Evolutionary conservation across 2,797 vertebrate species (phyloP).

Genomic region (Liparis tanakae): DNA sequence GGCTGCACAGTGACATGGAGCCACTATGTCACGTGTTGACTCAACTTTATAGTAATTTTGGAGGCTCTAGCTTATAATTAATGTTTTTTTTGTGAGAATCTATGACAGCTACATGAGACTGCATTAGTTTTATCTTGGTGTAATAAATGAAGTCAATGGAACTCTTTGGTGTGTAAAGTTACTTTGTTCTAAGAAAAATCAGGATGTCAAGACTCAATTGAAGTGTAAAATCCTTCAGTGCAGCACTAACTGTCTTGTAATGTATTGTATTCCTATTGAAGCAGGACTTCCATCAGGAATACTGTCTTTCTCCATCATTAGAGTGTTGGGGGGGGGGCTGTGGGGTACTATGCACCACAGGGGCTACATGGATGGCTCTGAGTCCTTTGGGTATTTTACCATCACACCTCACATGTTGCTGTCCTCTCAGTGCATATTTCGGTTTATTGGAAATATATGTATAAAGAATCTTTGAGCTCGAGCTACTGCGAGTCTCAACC

Average conservation of each 20-base stretch:
- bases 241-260: conserved; percentile 7
- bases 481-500: not conserved
- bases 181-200: conserved; percentile 19
- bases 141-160: not conserved
- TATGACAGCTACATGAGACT: not conserved
- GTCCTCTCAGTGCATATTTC: conserved; percentile 33
- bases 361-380: conserved; percentile 16
- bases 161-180: not conserved
- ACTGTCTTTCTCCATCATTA: conserved; percentile 40
- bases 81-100: not conserved
- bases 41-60: not conserved
- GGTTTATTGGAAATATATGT: conserved; percentile 4
- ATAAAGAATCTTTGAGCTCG: conserved; percentile 15
- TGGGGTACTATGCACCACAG: conserved; percentile 17
- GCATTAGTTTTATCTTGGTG: not conserved
- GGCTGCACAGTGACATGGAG: too few species aligned
- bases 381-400: conserved; percentile 30
- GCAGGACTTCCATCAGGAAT: conserved; percentile 57
- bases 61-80: not conserved
- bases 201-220: conserved; percentile 5
- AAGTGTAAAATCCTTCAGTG: conserved; percentile 6
- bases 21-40: not conserved
- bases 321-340: not conserved
- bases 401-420: conserved; percentile 25
- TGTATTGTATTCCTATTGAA: conserved; percentile 41